Evolutionary conservation across 2,113 vertebrate species (phyloP).

Genomic region (Menidia beryllina): DNA sequence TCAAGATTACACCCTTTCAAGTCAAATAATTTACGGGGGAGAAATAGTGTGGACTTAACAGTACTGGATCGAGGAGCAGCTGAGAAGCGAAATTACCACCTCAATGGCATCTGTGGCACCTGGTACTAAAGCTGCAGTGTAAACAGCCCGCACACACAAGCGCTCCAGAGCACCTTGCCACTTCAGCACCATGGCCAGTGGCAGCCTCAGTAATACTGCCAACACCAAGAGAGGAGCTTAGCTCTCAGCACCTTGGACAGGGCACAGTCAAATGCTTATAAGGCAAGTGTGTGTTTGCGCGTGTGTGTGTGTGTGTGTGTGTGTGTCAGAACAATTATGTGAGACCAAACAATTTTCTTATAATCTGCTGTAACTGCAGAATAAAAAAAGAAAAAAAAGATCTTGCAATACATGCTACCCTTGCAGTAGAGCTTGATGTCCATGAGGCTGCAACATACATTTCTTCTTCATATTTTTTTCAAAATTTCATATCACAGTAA

Average conservation of each 20-base stretch:
- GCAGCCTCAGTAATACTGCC: slow-evolving; percentile 49
- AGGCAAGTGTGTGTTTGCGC: slow-evolving; percentile 25
- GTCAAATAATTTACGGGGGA: slow-evolving; percentile 32
- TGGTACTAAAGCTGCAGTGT: slow-evolving; percentile 33
- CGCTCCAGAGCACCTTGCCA: slow-evolving; percentile 19
- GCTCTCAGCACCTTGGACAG: slow-evolving; percentile 69
- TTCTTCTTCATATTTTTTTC: no score
- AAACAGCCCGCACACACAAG: slow-evolving; percentile 23
- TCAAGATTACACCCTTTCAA: slow-evolving; percentile 36
- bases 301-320: slow-evolving; percentile 17
- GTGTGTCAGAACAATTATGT: slow-evolving; percentile 4
- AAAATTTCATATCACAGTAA: no score
- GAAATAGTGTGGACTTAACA: slow-evolving; percentile 35
- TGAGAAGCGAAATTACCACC: slow-evolving; percentile 38
- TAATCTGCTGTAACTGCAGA: slow-evolving; percentile 46
- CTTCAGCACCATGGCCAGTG: slow-evolving; percentile 61
- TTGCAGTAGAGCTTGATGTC: not conserved
- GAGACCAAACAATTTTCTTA: slow-evolving; percentile 27
- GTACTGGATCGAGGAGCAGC: slow-evolving; percentile 16
- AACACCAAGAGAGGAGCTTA: slow-evolving; percentile 62
- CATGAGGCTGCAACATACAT: no score
- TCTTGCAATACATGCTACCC: slow-evolving; percentile 29
- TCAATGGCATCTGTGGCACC: slow-evolving; percentile 23
- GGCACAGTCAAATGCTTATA: slow-evolving; percentile 61
- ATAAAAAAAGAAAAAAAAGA: slow-evolving; percentile 27